These are phyloP conservation scores for Notothenia coriiceps DNA, from an alignment of 2,113 vertebrate genomes.

Conservation along the genomic window DNA sequence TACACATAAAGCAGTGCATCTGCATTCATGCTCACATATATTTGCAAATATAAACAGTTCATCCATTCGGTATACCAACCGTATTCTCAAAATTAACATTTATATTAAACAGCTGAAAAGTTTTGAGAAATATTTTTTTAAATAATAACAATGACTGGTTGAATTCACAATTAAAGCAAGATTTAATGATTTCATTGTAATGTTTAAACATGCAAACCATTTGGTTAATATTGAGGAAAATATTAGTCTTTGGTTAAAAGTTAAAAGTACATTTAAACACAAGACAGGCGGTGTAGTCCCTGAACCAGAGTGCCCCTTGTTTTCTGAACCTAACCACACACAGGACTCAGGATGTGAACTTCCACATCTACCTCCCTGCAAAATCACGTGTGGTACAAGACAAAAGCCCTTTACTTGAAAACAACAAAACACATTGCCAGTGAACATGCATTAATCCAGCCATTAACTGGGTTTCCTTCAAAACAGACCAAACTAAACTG, in stretches of 20 bases:
- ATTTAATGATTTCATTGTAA: background rate
- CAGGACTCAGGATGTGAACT: background rate
- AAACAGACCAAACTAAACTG: background rate
- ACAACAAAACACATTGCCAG: background rate
- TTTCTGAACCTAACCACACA: background rate
- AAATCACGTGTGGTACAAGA: background rate
- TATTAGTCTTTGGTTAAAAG: background rate
- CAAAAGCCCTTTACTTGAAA: background rate
- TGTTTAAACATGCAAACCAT: background rate
- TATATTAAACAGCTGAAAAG: background rate
- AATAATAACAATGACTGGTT: too few species aligned
- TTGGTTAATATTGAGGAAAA: background rate
- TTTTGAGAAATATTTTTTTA: background rate
- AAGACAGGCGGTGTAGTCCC: background rate
- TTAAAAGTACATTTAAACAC: background rate
- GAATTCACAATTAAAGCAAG: background rate
- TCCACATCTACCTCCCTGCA: background rate
- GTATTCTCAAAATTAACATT: slow-evolving; percentile 12
- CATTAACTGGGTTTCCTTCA: background rate
- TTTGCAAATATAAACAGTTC: slow-evolving; percentile 23
- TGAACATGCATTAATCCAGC: background rate
- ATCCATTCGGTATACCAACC: background rate
- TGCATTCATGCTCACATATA: slow-evolving; percentile 35
- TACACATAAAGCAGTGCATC: slow-evolving; percentile 38
- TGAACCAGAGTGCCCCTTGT: background rate